phyloP scores from a whole-genome alignment of 2,113 vertebrate genomes.

The Pantherophis guttatus region DNA sequence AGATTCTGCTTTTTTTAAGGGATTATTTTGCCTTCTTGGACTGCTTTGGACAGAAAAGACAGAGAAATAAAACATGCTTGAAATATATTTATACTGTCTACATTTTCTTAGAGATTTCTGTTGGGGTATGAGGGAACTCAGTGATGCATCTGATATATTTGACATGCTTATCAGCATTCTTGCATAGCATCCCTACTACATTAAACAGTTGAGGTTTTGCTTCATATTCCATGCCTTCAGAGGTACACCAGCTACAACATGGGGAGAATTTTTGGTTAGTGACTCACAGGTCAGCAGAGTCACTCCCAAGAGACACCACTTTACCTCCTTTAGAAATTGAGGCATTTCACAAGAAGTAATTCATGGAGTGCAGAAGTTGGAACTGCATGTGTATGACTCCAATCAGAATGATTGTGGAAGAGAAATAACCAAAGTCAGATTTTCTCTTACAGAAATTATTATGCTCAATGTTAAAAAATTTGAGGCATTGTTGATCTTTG shows the following conservation, averaged over 20 bases:
- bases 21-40: not conserved
- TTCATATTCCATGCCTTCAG: not conserved
- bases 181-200: not conserved
- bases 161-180: accelerated
- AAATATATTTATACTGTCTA: not conserved
- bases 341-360: not conserved
- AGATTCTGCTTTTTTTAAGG: not conserved
- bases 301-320: not conserved
- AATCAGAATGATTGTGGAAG: not conserved
- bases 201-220: not conserved
- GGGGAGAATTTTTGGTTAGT: not conserved
- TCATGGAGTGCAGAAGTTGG: not conserved
- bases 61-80: not conserved
- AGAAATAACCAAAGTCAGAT: not conserved
- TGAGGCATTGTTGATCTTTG: not conserved
- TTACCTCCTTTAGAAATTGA: not conserved
- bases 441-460: not conserved
- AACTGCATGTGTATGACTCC: not conserved
- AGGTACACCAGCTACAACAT: not conserved
- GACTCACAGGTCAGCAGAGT: not conserved
- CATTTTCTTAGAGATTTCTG: not conserved
- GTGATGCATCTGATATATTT: too few relatives aligned
- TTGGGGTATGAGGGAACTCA: not conserved
- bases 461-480: not conserved
- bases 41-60: not conserved